phyloP scores from a whole-genome alignment of 1,140 invertebrate genomes.

The Ganaspis sp. region DNA sequence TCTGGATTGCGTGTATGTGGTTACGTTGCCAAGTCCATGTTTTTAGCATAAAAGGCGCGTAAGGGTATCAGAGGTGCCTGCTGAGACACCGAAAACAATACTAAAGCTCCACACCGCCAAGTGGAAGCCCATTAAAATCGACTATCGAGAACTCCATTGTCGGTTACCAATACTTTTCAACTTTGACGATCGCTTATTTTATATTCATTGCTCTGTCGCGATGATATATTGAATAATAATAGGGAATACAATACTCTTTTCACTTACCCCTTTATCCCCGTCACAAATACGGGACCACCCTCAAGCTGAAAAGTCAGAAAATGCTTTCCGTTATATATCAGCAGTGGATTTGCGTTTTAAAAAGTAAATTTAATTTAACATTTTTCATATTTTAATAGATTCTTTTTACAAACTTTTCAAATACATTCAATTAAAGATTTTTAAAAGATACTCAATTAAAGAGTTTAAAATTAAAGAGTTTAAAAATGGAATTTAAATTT shows the following conservation, averaged over 20 bases:
- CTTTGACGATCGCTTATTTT: constrained; percentile 24
- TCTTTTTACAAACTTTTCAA: too few relatives aligned
- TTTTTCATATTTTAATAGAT: too few relatives aligned
- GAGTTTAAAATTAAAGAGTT: too few relatives aligned
- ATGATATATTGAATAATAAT: constrained; percentile 24
- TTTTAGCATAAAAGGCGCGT: constrained; percentile 20
- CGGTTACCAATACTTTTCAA: constrained; percentile 18
- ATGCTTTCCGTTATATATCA: too few relatives aligned
- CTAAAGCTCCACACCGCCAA: background rate
- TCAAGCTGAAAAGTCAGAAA: background rate
- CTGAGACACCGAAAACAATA: constrained; percentile 21
- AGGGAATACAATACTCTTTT: background rate
- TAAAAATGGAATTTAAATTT: too few relatives aligned
- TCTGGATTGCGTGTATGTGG: constrained; percentile 50
- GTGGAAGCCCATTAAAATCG: constrained; percentile 15
- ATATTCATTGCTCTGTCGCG: constrained; percentile 11
- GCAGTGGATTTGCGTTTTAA: too few relatives aligned
- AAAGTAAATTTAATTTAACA: too few relatives aligned
- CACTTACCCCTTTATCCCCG: background rate
- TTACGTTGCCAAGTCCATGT: constrained; percentile 30
- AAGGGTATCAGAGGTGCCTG: constrained; percentile 14
- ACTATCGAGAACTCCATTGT: constrained; percentile 20
- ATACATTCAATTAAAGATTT: too few relatives aligned
- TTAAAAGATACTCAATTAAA: too few relatives aligned
- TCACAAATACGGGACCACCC: background rate